Base-by-base conservation (phyloP, 2,113 vertebrate genomes). In the Pygoscelis adeliae region DNA sequence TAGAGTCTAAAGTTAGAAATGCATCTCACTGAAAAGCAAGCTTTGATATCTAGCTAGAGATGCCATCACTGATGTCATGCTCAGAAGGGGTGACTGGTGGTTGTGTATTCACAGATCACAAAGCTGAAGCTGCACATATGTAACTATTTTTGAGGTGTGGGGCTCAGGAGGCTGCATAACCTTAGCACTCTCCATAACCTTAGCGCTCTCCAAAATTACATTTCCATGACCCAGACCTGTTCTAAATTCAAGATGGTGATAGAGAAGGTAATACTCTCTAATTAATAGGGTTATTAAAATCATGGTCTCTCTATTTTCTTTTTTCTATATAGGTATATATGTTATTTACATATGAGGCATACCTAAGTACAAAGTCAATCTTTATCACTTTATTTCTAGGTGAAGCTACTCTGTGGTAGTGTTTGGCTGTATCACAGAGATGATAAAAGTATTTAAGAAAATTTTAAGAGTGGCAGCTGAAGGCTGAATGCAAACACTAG, bases 1-100 rank as follows among this genome's bases (percentile, higher is more conserved):
- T 16, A 90, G 50, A 66, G 23, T 81, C 94, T 96, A 96, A 96
- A 94, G 63, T 95, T 94, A 90, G 93, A 94, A 94, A 80, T 40
- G 23, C 42, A 82, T 81, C 80, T 97, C 92, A 92, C 83, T 67
- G 77, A 83, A 95, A 90, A 81, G 59, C 21, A 58, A 95, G 74
- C 46, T 91, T 88, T 80, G 70, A 87, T 87, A 94, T 77, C 70
- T 59, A 85, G 52, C 58, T 93, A 80, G 83, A 97, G 80, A 84
- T 94, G 83, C 67, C 72, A 63, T 59, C 15, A 1, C 55, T 94
- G 92, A 93, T 78, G 76, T 81, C 76, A 87, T 78, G 42, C 76
- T 96, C 38, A 67, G 53, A 94, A 85, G n/a, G 47, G 49, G 32
- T 77, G 38, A 58, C 62, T 83, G 66, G 63, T 89, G 47, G 5